Evolutionary conservation across 2,888 invertebrate genomes (phyloP), one percentile per base, ranked within the genome.

Genomic region (Euclidia mi): DNA sequence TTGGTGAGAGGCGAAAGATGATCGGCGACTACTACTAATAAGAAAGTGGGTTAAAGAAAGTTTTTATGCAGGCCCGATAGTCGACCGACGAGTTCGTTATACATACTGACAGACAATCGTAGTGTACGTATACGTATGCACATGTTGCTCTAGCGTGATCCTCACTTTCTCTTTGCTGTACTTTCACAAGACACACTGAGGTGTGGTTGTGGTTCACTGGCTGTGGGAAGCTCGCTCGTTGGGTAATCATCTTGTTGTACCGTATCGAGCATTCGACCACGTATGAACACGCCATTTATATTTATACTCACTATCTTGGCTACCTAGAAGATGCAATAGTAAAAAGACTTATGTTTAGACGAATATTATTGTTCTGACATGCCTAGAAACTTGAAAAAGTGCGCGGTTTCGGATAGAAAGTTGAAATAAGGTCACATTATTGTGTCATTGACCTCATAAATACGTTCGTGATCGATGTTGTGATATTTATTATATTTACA

Each of bases 21-120:
- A 82, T 88, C 84, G 86, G 80, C 79, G 79, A 82, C 77, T 56
- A 70, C 73, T 75, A 76, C 85, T 78, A 81, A 80, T 82, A 89
- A 88, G 94, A 94, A 95, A 95, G 94, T 94, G 87, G 95, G 94
- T 92, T 94, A 92, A 94, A 93, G 94, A 94, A 95, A 95, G 94
- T 94, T 94, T 92, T 90, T 88, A 83, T 85, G 87, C 87, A 77
- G 81, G 84, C 86, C 73, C 78, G 82, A 88, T 82, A 88, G 84
- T 87, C 82, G 80, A 87, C 88, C 66, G 80, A 84, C 88, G 74
- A 88, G 88, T 88, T 85, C 71, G 85, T 79, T 88, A 84, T 87
- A 90, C 89, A 87, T 86, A 84, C 87, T 82, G 76, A 65, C 81
- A 72, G 77, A 62, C 64, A 62, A 64, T 76, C 55, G 63, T 57